These are phyloP conservation scores for Choristoneura fumiferana DNA, from an alignment of 1,140 invertebrate genomes.

Conservation along the genomic window DNA sequence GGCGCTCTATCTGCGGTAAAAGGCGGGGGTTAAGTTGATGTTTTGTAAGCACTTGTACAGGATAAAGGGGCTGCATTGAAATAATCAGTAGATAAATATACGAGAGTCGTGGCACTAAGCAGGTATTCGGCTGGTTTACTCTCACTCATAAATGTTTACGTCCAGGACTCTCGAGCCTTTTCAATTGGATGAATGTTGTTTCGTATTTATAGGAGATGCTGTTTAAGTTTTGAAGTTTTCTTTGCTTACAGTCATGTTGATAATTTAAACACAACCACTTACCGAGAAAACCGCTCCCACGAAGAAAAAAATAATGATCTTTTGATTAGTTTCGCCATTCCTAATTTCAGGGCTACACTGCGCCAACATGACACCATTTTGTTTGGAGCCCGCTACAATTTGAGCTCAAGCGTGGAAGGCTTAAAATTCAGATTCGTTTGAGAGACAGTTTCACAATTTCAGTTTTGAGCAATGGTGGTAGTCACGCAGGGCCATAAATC, in stretches of 20 bases:
- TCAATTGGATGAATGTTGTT: no score
- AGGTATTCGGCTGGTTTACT: no score
- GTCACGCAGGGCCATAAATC: slow-evolving; percentile 64
- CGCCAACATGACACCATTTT: slow-evolving; percentile 56
- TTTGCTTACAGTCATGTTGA: no score
- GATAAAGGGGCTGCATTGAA: background rate
- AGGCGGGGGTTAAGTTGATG: background rate
- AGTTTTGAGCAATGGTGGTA: slow-evolving; percentile 55
- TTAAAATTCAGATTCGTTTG: slow-evolving; percentile 42
- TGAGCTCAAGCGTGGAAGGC: slow-evolving; percentile 30
- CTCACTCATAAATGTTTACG: no score
- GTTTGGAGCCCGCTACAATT: slow-evolving; percentile 27
- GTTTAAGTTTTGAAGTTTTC: no score
- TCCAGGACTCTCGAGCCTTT: no score
- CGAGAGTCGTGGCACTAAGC: background rate
- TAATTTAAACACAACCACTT: no score
- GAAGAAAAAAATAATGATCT: slow-evolving; percentile 41
- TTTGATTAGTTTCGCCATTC: slow-evolving; percentile 60
- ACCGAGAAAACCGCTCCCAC: slow-evolving; percentile 4
- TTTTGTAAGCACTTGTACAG: slow-evolving; percentile 14
- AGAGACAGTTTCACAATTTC: slow-evolving; percentile 47
- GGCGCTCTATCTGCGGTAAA: background rate
- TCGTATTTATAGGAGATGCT: no score
- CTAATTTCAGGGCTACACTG: slow-evolving; percentile 58
- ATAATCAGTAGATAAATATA: slow-evolving; percentile 13